These are phyloP conservation scores for Dicentrarchus labrax DNA, from an alignment of 2,113 vertebrate genomes.

Conservation along the genomic window DNA sequence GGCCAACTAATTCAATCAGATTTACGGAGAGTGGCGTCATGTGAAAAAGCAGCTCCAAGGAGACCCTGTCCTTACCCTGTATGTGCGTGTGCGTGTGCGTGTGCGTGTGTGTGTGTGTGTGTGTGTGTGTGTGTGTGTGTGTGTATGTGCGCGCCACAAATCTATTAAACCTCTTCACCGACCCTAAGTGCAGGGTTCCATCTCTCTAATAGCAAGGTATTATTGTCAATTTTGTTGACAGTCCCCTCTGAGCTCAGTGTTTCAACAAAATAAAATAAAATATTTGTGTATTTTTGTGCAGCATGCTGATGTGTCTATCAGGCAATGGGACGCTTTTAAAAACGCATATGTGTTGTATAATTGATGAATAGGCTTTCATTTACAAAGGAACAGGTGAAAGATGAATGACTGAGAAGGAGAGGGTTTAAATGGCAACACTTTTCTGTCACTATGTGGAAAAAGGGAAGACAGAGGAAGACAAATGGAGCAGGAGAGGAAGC, in stretches of 20 bases:
- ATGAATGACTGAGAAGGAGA: constrained; percentile 31
- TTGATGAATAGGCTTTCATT: constrained; percentile 64
- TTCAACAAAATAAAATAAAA: constrained; percentile 48
- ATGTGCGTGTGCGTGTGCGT: constrained; percentile 49
- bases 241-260: constrained; percentile 30
- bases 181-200: constrained; percentile 76
- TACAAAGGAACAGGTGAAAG: constrained; percentile 56
- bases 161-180: constrained; percentile 67
- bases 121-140: constrained; percentile 43
- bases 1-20: constrained; percentile 80
- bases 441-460: constrained; percentile 14
- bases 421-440: constrained; percentile 14
- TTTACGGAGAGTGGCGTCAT: constrained; percentile 80
- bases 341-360: constrained; percentile 49
- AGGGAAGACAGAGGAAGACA: neutral
- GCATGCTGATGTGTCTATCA: constrained; percentile 21
- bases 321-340: constrained; percentile 40
- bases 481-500: neutral
- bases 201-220: constrained; percentile 75
- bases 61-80: constrained; percentile 73
- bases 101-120: constrained; percentile 33
- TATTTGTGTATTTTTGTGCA: constrained; percentile 31
- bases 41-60: constrained; percentile 79
- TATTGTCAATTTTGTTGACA: constrained; percentile 66
- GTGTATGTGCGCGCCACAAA: constrained; percentile 46